A percentile compares a stretch with the other conserved stretches of the same genome.
These are phyloP conservation scores for Agelaius tricolor DNA, from an alignment of 2,113 vertebrate species.

Conservation along the genomic window DNA sequence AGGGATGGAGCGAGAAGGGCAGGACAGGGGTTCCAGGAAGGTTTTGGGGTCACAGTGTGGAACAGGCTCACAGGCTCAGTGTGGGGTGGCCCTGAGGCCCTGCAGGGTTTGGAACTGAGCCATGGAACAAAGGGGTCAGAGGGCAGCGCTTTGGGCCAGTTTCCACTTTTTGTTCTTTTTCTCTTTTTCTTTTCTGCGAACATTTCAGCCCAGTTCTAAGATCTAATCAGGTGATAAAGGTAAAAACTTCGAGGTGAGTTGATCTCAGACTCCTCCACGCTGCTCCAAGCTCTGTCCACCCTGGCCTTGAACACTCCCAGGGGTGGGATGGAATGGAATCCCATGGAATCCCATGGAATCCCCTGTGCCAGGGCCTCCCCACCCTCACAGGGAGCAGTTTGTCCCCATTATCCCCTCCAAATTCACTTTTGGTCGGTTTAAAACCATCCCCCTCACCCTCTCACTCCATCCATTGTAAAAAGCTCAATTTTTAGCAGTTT, in stretches of 20 bases:
- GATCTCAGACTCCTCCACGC: neutral
- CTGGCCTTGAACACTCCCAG: neutral
- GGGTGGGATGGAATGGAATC: neutral
- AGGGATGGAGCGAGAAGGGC: neutral
- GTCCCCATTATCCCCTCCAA: neutral
- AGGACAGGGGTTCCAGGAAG: neutral
- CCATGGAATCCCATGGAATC: neutral
- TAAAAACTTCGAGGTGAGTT: neutral
- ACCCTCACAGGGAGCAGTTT: neutral
- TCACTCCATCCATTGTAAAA: neutral
- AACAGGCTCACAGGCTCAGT: neutral
- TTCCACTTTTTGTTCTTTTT: neutral
- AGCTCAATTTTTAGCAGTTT: neutral
- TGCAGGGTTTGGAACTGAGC: neutral
- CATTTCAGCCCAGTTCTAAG: neutral
- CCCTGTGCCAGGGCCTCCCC: neutral
- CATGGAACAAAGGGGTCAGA: neutral
- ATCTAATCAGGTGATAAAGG: neutral
- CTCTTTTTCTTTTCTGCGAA: neutral
- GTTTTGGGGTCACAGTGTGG: neutral
- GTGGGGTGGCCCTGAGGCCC: neutral
- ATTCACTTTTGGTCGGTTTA: neutral
- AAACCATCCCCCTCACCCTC: neutral
- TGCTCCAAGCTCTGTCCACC: neutral
- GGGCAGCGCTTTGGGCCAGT: neutral